Evolutionary conservation across 2,888 invertebrate genomes (phyloP).

Genomic region (Plemyria rubiginata): DNA sequence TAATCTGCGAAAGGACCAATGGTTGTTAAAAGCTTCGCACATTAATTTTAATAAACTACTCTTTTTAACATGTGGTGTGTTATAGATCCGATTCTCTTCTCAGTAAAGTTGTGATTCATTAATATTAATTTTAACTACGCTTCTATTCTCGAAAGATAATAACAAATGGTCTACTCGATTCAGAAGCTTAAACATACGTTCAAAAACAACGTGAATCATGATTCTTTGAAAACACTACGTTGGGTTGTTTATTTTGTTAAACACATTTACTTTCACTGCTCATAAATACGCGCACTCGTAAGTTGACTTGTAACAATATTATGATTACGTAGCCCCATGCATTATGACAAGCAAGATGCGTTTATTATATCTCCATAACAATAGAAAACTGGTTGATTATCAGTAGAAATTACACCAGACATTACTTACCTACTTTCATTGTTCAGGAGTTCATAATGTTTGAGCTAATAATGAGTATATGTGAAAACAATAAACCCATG

Average conservation of each 20-base stretch:
- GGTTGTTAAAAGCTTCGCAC: neutral
- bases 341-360: conserved; percentile 27
- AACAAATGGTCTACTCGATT: conserved; percentile 71
- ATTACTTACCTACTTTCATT: conserved; percentile 9
- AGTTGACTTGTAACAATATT: conserved; percentile 34
- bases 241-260: conserved; percentile 55
- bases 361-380: conserved; percentile 30
- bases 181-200: conserved; percentile 48
- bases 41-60: neutral
- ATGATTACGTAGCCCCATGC: conserved; percentile 30
- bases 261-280: conserved; percentile 63
- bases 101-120: conserved; percentile 70
- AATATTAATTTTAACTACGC: conserved; percentile 75
- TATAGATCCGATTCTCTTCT: conserved; percentile 1
- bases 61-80: neutral
- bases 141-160: conserved; percentile 79
- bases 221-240: conserved; percentile 69
- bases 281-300: conserved; percentile 42
- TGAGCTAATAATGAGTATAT: neutral
- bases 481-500: too few species aligned
- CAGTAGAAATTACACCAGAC: conserved; percentile 11
- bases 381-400: conserved; percentile 28
- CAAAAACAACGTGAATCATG: conserved; percentile 75
- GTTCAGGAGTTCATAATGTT: conserved; percentile 18
- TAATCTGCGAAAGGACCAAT: too few species aligned